Evolutionary conservation across 2,888 invertebrate genomes (phyloP), one percentile per base, ranked within the genome.

Genomic region (Marasmarcha lunaedactyla): DNA sequence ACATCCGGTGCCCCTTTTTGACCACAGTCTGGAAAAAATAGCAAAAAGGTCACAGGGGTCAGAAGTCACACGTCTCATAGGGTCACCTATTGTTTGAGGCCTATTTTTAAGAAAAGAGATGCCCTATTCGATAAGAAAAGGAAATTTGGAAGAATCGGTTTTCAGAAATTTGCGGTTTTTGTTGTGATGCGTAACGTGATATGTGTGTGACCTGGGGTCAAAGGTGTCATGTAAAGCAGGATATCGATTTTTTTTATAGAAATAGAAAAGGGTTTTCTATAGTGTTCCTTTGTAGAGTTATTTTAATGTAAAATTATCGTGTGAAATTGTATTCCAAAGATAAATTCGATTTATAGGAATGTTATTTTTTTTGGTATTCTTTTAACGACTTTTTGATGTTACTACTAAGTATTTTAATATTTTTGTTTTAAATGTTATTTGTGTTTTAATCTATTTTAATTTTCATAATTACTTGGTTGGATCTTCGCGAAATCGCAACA

Each of bases 151-250:
- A 30, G n/a, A n/a, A n/a, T n/a, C n/a, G 49, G 41, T 54, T 61
- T 71, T 64, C 64, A 55, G 55, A 64, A 69, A 63, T 63, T 54
- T 63, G 66, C 57, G 56, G 57, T 64, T 64, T 59, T 56, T 52
- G 20, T 20, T 20, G 20, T 20, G 7, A 7, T 20, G 7, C 37
- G 79, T 55, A 69, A 81, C 56, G 36, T 30, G 66, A 81, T 71
- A 72, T 51, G 49, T 61, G 78, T 79, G 79, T 67, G 74, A 78
- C 74, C 71, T 45, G 44, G 56, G 79, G 77, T 74, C 78, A 77
- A 55, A 57, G 39, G 46, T 45, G 33, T 42, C 42, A 11, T 37
- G 41, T 15, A 30, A 30, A 25, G 10, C 5, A 10, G 26, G 26
- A 7, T 25, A n/a, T 20, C 7, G 20, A 20, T 20, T 20, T 20